Conservation (phyloP, 2,113 vertebrate species). For the Meleagris gallopavo region DNA sequence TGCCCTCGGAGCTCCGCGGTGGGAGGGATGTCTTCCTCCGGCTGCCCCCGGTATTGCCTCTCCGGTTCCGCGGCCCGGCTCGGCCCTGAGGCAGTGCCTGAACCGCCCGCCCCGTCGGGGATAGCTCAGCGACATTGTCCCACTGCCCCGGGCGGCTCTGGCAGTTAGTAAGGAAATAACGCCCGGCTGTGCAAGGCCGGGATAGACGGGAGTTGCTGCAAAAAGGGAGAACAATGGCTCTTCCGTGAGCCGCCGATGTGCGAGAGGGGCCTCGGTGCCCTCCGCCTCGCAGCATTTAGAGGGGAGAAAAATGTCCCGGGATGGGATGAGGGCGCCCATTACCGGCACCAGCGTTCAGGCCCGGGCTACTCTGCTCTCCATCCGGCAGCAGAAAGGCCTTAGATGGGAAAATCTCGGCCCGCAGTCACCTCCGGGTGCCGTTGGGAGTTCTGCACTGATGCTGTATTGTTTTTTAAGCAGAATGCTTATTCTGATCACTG, state of each 20-base stretch:
- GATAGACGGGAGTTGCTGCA: background rate
- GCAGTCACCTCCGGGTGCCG: background rate
- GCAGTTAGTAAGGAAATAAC: background rate
- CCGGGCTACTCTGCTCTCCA: background rate
- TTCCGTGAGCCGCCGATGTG: background rate
- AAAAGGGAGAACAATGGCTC: background rate
- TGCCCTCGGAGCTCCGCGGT: too few species aligned
- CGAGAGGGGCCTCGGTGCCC: background rate
- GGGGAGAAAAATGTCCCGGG: background rate
- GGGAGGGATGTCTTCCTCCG: background rate
- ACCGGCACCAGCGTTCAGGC: background rate
- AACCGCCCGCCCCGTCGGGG: background rate
- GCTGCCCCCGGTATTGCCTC: background rate
- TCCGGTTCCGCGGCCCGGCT: background rate
- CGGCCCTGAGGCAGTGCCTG: background rate
- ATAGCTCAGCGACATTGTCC: background rate
- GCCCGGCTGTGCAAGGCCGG: accelerated
- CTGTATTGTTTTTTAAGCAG: background rate
- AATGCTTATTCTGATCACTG: background rate
- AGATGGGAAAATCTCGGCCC: background rate
- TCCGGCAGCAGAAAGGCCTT: background rate
- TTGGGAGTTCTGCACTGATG: background rate
- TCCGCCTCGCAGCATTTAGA: background rate
- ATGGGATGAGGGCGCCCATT: background rate
- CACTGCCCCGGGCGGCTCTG: background rate